Evolutionary conservation across 1,140 invertebrate genomes (phyloP).

Genomic region (Philaenus spumarius): DNA sequence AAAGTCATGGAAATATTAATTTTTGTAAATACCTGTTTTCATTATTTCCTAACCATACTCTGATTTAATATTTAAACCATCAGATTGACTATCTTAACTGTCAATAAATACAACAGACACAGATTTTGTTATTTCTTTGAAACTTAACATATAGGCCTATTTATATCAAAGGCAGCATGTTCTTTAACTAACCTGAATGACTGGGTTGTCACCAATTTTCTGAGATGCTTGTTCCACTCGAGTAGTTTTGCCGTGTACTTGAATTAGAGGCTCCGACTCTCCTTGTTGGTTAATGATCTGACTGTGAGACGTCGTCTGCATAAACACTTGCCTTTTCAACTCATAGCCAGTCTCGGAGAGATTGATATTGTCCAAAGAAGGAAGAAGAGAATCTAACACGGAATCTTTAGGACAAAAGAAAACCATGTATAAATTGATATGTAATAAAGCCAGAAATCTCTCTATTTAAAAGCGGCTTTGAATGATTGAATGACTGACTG

Average conservation of each 20-base stretch:
- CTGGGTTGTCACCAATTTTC: slow-evolving; percentile 33
- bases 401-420: slow-evolving; percentile 17
- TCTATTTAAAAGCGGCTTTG: no score
- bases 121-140: no score
- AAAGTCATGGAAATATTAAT: background rate
- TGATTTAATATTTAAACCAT: background rate
- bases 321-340: slow-evolving; percentile 40
- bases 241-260: slow-evolving; percentile 37
- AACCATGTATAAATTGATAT: no score
- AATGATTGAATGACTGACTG: no score
- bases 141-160: no score
- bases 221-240: slow-evolving; percentile 35
- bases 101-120: no score
- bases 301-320: slow-evolving; percentile 38
- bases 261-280: slow-evolving; percentile 33
- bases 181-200: slow-evolving; percentile 33
- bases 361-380: slow-evolving; percentile 18
- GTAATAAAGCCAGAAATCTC: no score
- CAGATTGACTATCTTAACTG: no score
- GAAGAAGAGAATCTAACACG: slow-evolving; percentile 16
- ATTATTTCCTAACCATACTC: no score
- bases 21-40: background rate
- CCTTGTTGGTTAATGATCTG: slow-evolving; percentile 24
- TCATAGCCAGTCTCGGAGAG: slow-evolving; percentile 31
- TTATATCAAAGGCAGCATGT: no score